Conservation (phyloP, 2,113 vertebrate genomes). For the Psammodynastes pulverulentus region DNA sequence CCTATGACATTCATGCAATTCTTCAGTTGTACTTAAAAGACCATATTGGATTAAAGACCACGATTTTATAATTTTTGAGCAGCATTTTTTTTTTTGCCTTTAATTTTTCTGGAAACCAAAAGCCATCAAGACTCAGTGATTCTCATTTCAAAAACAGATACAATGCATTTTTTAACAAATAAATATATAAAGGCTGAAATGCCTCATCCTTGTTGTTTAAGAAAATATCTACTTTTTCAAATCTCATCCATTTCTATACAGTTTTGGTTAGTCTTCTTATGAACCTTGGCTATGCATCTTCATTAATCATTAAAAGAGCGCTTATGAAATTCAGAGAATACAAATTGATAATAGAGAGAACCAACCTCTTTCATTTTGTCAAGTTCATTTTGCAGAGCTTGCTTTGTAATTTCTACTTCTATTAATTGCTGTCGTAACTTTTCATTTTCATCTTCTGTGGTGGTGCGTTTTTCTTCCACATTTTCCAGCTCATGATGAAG, state of each 20-base stretch:
- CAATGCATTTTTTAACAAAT: not conserved
- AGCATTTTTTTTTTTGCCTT: not conserved
- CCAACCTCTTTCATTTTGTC: slow-evolving; percentile 96
- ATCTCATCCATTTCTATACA: not conserved
- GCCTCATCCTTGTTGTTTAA: not conserved
- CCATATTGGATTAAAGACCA: not conserved
- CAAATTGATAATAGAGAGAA: slow-evolving; percentile 10
- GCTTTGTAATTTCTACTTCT: slow-evolving; percentile 93
- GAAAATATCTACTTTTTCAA: not conserved
- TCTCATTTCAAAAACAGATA: not conserved
- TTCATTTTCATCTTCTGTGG: slow-evolving; percentile 97
- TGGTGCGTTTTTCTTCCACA: slow-evolving; percentile 94
- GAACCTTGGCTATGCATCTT: not conserved
- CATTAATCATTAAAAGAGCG: not conserved
- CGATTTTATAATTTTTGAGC: not conserved
- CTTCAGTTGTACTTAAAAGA: not conserved
- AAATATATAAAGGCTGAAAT: not conserved
- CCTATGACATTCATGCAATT: not conserved
- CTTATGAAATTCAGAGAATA: not conserved
- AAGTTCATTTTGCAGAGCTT: slow-evolving; percentile 92
- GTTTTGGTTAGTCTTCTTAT: not conserved
- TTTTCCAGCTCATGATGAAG: slow-evolving; percentile 96
- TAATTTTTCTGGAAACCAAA: not conserved
- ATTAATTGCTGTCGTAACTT: slow-evolving; percentile 92
- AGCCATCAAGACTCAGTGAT: not conserved